Evolutionary conservation across 2,888 invertebrate species (phyloP).

Genomic region (Morpho helenor): DNA sequence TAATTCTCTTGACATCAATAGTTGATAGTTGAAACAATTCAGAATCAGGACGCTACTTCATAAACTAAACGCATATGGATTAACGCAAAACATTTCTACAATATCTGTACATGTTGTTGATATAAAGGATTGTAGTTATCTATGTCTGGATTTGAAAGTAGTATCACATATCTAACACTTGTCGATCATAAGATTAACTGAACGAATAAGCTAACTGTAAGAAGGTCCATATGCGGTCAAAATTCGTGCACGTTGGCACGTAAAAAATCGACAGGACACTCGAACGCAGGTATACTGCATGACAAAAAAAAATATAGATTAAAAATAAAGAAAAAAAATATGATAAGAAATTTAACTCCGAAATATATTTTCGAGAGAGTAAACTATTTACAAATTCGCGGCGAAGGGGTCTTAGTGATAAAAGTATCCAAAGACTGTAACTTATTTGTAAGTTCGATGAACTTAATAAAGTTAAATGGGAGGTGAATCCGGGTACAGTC

Average conservation of each 20-base stretch:
- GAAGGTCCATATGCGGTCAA: constrained; percentile 21
- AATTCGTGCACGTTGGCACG: constrained; percentile 15
- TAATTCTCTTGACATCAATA: too few species aligned
- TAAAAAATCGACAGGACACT: constrained; percentile 21
- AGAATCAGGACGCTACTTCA: constrained; percentile 17
- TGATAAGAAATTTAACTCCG: constrained; percentile 53
- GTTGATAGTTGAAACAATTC: background rate
- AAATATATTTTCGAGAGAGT: constrained; percentile 76
- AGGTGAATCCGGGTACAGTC: constrained; percentile 61
- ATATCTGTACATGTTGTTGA: background rate
- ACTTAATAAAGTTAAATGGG: constrained; percentile 52
- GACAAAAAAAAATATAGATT: constrained; percentile 38
- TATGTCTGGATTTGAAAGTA: background rate
- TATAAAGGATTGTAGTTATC: background rate
- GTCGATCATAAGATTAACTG: background rate
- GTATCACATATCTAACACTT: background rate
- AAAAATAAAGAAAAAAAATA: constrained; percentile 46
- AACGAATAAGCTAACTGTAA: background rate
- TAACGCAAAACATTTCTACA: background rate
- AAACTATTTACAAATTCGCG: constrained; percentile 69
- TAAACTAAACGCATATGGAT: constrained; percentile 26
- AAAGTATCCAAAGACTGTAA: constrained; percentile 77
- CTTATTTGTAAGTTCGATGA: constrained; percentile 72
- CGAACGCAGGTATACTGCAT: constrained; percentile 18
- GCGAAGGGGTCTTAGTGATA: constrained; percentile 75